Percentiles rank a stretch among this genome's conserved stretches.
phyloP scores from a whole-genome alignment of 2,797 vertebrate genomes.

The Enteromius afrohamiltoni region DNA sequence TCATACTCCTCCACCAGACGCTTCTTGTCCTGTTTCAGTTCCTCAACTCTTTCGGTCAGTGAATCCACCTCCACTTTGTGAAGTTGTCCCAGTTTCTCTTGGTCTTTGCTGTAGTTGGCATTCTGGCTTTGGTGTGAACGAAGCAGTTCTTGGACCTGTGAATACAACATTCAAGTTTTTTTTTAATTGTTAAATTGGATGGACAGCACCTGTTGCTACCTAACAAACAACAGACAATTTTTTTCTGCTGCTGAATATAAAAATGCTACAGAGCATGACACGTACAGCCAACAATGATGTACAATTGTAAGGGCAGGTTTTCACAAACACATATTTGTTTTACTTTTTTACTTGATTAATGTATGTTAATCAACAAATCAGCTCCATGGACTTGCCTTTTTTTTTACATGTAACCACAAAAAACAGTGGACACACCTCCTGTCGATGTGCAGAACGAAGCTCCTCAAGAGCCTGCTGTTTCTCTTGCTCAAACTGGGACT shows the following conservation, averaged over 20 bases:
- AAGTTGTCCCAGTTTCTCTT: constrained; percentile 89
- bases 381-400: no score
- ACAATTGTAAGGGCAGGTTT: not conserved
- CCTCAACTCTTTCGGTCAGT: constrained; percentile 86
- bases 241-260: not conserved
- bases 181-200: not conserved
- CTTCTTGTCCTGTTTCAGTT: constrained; percentile 90
- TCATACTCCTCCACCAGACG: constrained; percentile 94
- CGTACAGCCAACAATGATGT: not conserved
- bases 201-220: not conserved
- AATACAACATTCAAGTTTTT: not conserved
- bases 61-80: constrained; percentile 89
- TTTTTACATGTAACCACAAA: not conserved
- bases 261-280: not conserved
- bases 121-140: constrained; percentile 91
- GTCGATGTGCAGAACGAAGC: constrained; percentile 84
- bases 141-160: constrained; percentile 87
- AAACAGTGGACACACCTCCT: constrained; percentile 71
- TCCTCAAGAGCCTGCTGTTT: constrained; percentile 89
- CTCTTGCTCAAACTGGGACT: constrained; percentile 93
- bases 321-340: not conserved
- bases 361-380: not conserved
- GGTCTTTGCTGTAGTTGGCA: constrained; percentile 88
- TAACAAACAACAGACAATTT: not conserved
- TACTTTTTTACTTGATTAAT: not conserved